These are phyloP conservation scores for Cygnus atratus DNA, from an alignment of 2,113 vertebrate genomes.

Conservation along the genomic window DNA sequence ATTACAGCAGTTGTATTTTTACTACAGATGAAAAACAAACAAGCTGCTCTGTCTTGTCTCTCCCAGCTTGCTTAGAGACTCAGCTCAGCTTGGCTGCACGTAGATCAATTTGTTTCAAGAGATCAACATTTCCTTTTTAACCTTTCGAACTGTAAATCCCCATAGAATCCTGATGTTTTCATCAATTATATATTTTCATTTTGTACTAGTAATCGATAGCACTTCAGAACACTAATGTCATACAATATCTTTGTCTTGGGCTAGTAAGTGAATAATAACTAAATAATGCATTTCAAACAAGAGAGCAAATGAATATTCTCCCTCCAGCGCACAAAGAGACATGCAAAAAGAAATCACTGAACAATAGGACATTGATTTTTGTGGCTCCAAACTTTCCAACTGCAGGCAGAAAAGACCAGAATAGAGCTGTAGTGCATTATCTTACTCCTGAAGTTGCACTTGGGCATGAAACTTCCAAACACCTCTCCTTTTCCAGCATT, in stretches of 20 bases:
- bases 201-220: constrained; percentile 64
- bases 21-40: constrained; percentile 60
- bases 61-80: constrained; percentile 30
- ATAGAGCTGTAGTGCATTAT: not conserved
- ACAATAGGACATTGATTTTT: constrained; percentile 68
- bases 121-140: constrained; percentile 49
- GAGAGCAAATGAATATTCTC: constrained; percentile 48
- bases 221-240: constrained; percentile 58
- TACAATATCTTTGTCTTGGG: constrained; percentile 38
- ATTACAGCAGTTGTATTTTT: constrained; percentile 26
- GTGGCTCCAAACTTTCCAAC: constrained; percentile 37
- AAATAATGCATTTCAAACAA: constrained; percentile 64
- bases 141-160: constrained; percentile 37
- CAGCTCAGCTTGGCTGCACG: constrained; percentile 24
- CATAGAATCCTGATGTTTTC: constrained; percentile 48
- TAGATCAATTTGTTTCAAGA: constrained; percentile 58
- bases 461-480: not conserved
- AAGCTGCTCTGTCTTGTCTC: constrained; percentile 38
- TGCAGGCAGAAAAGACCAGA: constrained; percentile 17
- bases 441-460: not conserved
- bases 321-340: constrained; percentile 30
- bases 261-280: constrained; percentile 60
- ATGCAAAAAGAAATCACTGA: constrained; percentile 46
- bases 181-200: constrained; percentile 74
- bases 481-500: not conserved